Evolutionary conservation across 2,888 invertebrate genomes (phyloP).

Genomic region (Lacanobia oleracea): DNA sequence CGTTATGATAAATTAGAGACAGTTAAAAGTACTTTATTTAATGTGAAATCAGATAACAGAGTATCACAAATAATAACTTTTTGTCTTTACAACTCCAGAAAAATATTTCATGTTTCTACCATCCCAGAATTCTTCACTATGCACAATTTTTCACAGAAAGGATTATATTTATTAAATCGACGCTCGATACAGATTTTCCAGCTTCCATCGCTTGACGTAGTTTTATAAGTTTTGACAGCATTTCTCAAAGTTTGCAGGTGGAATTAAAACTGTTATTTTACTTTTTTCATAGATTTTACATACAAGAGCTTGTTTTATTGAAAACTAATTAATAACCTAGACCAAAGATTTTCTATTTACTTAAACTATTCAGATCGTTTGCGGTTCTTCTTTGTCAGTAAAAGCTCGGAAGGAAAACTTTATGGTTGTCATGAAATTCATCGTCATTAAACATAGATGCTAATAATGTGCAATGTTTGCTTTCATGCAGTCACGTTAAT

Average conservation of each 20-base stretch:
- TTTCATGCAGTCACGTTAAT: too few species aligned
- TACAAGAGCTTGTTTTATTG: background rate
- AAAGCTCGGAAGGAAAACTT: too few species aligned
- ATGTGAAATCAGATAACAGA: background rate
- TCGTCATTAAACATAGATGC: too few species aligned
- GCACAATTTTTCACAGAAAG: conserved; percentile 34
- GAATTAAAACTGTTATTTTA: conserved; percentile 42
- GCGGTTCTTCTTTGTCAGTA: too few species aligned
- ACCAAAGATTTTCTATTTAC: background rate
- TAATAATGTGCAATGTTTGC: too few species aligned
- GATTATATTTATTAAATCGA: conserved; percentile 52
- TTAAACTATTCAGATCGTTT: too few species aligned
- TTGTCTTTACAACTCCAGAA: background rate
- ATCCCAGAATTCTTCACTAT: conserved; percentile 2
- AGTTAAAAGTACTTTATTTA: too few species aligned
- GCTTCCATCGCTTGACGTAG: conserved; percentile 35
- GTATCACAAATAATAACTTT: background rate
- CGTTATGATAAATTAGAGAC: too few species aligned
- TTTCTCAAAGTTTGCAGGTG: conserved; percentile 51
- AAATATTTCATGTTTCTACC: conserved; percentile 2
- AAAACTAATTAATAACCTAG: conserved; percentile 18
- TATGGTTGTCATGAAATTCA: too few species aligned
- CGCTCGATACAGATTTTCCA: conserved; percentile 56
- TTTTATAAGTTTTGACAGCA: conserved; percentile 58
- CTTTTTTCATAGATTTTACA: conserved; percentile 34